Evolutionary conservation across 2,797 vertebrate genomes (phyloP).

Genomic region (Sparus aurata): DNA sequence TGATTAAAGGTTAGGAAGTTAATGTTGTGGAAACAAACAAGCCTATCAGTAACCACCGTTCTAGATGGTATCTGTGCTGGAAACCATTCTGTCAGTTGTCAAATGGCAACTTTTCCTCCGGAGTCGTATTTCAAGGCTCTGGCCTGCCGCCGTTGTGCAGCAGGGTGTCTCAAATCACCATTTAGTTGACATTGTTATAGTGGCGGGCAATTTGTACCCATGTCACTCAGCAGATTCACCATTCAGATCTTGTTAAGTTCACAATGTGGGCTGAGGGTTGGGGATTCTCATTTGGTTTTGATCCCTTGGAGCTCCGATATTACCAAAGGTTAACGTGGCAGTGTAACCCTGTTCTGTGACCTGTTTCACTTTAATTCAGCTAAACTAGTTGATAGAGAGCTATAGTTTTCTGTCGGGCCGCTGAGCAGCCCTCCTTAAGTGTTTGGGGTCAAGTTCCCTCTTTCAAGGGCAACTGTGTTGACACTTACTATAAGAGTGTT

Average conservation of each 20-base stretch:
- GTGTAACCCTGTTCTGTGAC: conserved; percentile 28
- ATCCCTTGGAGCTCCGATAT: conserved; percentile 17
- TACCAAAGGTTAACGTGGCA: conserved; percentile 11
- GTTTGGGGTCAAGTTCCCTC: conserved; percentile 28
- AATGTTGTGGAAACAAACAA: conserved; percentile 65
- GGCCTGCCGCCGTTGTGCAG: conserved; percentile 27
- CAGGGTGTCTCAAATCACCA: conserved; percentile 50
- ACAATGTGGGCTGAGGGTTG: neutral
- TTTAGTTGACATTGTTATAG: conserved; percentile 39
- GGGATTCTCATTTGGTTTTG: conserved; percentile 32
- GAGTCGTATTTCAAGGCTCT: conserved; percentile 68
- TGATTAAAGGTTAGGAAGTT: conserved; percentile 40
- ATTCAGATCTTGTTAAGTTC: conserved; percentile 32
- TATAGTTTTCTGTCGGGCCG: neutral
- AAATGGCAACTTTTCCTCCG: conserved; percentile 45
- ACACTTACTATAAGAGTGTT: neutral
- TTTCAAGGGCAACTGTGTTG: conserved; percentile 1
- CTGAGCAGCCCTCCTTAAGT: conserved; percentile 9
- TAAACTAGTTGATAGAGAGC: conserved; percentile 27
- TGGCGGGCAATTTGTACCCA: conserved; percentile 35
- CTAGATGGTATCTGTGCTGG: conserved; percentile 61
- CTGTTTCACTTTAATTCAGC: conserved; percentile 26
- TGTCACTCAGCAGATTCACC: conserved; percentile 48
- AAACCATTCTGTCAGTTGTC: conserved; percentile 27
- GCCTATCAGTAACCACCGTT: conserved; percentile 25